phyloP scores from a whole-genome alignment of 2,888 invertebrate species.

The Elmis aenea region DNA sequence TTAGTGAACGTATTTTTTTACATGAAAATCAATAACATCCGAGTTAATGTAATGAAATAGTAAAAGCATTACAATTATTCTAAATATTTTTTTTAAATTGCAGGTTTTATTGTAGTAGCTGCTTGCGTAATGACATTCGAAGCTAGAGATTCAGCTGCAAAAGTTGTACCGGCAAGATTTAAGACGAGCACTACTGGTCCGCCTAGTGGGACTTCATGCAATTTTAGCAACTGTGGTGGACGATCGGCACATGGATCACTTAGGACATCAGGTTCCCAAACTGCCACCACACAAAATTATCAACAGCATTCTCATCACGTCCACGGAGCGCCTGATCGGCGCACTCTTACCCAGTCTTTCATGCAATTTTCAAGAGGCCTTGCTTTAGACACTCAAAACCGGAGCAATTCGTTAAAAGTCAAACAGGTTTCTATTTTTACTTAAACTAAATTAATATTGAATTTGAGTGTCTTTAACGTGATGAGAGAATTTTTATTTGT shows the following conservation, averaged over 20 bases:
- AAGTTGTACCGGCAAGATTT: constrained; percentile 77
- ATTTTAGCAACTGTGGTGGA: constrained; percentile 14
- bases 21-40: too few species aligned
- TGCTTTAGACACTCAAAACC: constrained; percentile 35
- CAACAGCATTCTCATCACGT: constrained; percentile 20
- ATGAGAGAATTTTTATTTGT: too few species aligned
- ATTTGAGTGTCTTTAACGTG: too few species aligned
- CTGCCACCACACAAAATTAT: constrained; percentile 25
- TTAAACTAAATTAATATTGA: too few species aligned
- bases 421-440: not conserved
- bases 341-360: constrained; percentile 48
- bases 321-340: constrained; percentile 23
- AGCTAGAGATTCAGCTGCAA: constrained; percentile 89
- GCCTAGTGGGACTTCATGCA: constrained; percentile 19
- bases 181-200: constrained; percentile 42
- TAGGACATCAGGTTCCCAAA: constrained; percentile 40
- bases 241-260: constrained; percentile 37
- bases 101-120: constrained; percentile 92
- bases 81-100: too few species aligned
- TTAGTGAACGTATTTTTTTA: too few species aligned
- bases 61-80: too few species aligned
- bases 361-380: constrained; percentile 50
- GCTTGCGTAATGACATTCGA: constrained; percentile 99
- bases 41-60: too few species aligned
- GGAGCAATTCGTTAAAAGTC: constrained; percentile 28